Base-by-base conservation (phyloP, 2,797 vertebrate species). In the Gastrophryne carolinensis region DNA sequence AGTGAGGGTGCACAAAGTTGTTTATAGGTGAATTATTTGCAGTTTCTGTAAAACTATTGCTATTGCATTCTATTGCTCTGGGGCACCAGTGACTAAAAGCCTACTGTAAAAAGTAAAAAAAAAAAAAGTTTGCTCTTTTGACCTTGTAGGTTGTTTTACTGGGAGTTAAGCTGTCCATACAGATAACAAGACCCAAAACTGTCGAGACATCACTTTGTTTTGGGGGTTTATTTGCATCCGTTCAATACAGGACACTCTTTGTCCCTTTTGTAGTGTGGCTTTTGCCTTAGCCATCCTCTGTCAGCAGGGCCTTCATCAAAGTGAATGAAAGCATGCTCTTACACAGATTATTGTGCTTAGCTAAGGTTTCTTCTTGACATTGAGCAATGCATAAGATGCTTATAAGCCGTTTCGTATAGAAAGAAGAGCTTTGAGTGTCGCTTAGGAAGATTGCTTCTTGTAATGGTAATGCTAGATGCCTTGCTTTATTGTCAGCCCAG, bases 341-440 rank as follows among this genome's bases (percentile, higher is more conserved):
- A 34, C 41, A 49, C 41, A 58, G 54, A 61, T 26, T 41, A 49
- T 61, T 72, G 23, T 50, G 56, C 67, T 58, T 70, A 57, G 67
- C 67, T 41, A 30, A 32, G 53, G 27, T 70, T 47, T 70, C 65
- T 34, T 17, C 65, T 41, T 68, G 30, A 67, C 64, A 66, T 54
- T 56, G 52, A 56, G 66, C 52, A 56, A 52, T 24, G 41, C 41
- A 34, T 13, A 41, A 57, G 53, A 37, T 47, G 53, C 53, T 30
- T 70, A 30, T 15, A 70, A 41, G 12, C 37, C 13, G 17, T 70
- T 57, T 47, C 44, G n/a, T 32, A 15, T 37, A 70, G 32, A 44
- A 32, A 69, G 49, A 6, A 53, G 49, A 35, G 47, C 49, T 53
- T 67, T 67, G 30, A 67, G 32, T 53, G 52, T 67, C 15, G n/a